Evolutionary conservation across 1,140 invertebrate genomes (phyloP).

Genomic region (Platorchestia sp.): DNA sequence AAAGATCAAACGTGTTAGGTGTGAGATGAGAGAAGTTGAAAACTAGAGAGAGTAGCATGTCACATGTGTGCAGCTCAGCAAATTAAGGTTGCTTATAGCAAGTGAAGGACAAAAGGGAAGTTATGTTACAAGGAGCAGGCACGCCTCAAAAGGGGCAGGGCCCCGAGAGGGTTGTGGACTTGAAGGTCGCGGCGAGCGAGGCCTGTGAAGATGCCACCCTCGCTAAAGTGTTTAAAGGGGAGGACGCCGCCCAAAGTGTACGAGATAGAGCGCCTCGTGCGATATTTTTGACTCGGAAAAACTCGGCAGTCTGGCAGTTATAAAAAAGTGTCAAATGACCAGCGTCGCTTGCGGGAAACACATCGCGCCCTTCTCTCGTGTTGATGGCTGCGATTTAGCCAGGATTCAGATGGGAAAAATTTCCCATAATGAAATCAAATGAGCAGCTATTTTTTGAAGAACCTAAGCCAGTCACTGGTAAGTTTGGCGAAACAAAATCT

Average conservation of each 20-base stretch:
- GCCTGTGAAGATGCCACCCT: neutral
- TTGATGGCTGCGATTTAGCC: neutral
- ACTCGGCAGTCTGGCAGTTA: neutral
- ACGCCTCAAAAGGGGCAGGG: too few species aligned
- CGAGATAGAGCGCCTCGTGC: neutral
- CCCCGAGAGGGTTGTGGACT: too few species aligned
- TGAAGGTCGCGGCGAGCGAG: neutral
- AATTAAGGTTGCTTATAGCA: too few species aligned
- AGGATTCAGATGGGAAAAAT: neutral
- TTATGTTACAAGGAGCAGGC: too few species aligned
- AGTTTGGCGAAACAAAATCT: neutral
- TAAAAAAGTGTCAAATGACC: neutral
- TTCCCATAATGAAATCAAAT: neutral
- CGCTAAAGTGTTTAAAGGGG: neutral
- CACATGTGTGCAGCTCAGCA: too few species aligned
- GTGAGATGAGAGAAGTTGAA: too few species aligned
- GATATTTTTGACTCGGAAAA: neutral
- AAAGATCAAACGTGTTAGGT: neutral
- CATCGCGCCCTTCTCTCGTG: neutral
- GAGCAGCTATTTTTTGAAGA: neutral
- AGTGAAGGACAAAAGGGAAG: too few species aligned
- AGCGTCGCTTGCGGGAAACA: neutral
- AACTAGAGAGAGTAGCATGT: too few species aligned
- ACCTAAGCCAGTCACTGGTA: neutral
- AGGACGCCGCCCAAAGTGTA: neutral